These are phyloP conservation scores for Drosophila gunungcola DNA, from an alignment of 1,140 invertebrate species.

Conservation along the genomic window DNA sequence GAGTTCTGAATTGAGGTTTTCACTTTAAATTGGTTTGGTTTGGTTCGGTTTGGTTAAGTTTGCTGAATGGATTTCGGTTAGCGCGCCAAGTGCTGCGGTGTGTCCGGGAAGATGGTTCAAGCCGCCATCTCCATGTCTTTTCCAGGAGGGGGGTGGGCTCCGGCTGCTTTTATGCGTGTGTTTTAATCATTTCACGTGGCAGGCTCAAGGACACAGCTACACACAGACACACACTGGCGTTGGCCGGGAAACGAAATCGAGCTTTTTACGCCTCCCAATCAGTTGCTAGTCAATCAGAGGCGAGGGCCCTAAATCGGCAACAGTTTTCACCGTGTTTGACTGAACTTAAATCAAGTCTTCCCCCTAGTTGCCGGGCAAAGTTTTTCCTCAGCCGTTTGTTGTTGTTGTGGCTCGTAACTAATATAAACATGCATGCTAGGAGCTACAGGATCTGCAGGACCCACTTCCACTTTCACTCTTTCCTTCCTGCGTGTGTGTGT, in stretches of 20 bases:
- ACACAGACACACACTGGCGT: no score
- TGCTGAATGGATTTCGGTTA: constrained; percentile 68
- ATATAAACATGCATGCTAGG: constrained; percentile 65
- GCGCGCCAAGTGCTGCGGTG: constrained; percentile 44
- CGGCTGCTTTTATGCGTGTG: constrained; percentile 27
- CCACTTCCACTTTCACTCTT: background rate
- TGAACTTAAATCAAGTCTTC: constrained; percentile 45
- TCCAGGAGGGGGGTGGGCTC: no score
- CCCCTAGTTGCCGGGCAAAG: constrained; percentile 29
- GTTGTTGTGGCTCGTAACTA: constrained; percentile 52
- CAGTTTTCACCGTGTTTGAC: constrained; percentile 14
- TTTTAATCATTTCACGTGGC: constrained; percentile 47
- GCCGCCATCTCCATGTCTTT: no score
- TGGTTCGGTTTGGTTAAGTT: constrained; percentile 67
- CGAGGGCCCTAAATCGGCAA: background rate
- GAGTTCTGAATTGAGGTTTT: constrained; percentile 59
- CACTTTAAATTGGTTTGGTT: constrained; percentile 68
- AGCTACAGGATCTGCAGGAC: background rate
- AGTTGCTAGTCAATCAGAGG: constrained; percentile 25
- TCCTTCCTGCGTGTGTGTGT: constrained; percentile 17
- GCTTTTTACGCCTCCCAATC: constrained; percentile 22
- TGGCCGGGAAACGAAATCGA: constrained; percentile 26
- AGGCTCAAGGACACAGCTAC: constrained; percentile 25
- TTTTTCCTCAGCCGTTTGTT: constrained; percentile 26
- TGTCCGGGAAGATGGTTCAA: constrained; percentile 38